These are phyloP conservation scores for Tragelaphus imberbis DNA, from an alignment of 2,113 vertebrate species.

Conservation along the genomic window DNA sequence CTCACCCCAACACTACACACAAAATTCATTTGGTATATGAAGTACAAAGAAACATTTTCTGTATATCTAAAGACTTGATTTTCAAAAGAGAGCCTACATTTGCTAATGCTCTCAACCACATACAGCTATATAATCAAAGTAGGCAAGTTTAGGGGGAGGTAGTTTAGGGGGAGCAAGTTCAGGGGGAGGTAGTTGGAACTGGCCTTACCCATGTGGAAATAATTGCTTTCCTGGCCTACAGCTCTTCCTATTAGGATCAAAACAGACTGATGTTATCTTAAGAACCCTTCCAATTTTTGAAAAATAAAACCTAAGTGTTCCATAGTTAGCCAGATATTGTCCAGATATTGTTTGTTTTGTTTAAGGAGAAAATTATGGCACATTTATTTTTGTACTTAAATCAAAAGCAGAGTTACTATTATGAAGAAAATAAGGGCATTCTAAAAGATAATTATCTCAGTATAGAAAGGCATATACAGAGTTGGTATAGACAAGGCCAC, in stretches of 20 bases:
- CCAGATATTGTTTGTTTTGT: slow-evolving; percentile 55
- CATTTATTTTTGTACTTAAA: slow-evolving; percentile 61
- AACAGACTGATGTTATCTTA: slow-evolving; percentile 59
- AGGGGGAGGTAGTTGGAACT: not conserved
- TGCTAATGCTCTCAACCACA: slow-evolving; percentile 5
- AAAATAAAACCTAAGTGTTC: slow-evolving; percentile 53
- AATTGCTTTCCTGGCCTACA: slow-evolving; percentile 46
- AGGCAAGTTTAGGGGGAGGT: not conserved
- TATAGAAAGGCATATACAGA: not conserved
- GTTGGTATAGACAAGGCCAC: not conserved
- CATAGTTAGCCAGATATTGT: slow-evolving; percentile 24
- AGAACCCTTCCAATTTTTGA: slow-evolving; percentile 45
- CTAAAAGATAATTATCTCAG: not conserved
- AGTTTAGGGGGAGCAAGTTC: not conserved
- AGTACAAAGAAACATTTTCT: slow-evolving; percentile 5
- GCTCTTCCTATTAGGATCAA: slow-evolving; percentile 54
- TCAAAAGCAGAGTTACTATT: slow-evolving; percentile 59
- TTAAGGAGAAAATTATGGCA: slow-evolving; percentile 47
- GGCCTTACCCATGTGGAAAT: slow-evolving; percentile 47
- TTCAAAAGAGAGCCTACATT: not conserved
- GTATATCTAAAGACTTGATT: not conserved
- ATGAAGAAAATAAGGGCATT: slow-evolving; percentile 25
- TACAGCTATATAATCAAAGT: not conserved
- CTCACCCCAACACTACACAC: not conserved
- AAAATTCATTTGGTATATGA: not conserved